Evolutionary conservation across 2,797 vertebrate species (phyloP).

Genomic region (Threskiornis aethiopicus): DNA sequence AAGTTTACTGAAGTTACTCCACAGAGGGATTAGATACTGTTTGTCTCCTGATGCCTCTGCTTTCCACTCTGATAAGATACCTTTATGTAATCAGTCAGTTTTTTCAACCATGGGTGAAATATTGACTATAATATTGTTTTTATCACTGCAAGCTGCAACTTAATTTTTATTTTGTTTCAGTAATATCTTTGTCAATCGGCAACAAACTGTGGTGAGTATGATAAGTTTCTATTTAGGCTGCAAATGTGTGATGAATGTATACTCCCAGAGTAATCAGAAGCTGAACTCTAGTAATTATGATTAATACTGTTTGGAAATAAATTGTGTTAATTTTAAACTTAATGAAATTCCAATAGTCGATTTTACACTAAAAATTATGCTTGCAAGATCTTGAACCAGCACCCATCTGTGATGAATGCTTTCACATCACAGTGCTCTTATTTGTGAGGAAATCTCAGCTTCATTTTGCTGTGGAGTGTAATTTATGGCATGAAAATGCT

Average conservation of each 20-base stretch:
- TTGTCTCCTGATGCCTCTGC: constrained; percentile 10
- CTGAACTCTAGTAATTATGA: constrained; percentile 2
- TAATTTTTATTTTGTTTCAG: constrained; percentile 8
- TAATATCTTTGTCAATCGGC: constrained; percentile 21
- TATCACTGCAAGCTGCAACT: background rate
- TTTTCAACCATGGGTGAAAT: constrained; percentile 35
- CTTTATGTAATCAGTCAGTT: constrained; percentile 7
- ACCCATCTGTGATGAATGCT: background rate
- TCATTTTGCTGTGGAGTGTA: background rate
- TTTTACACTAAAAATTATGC: constrained; percentile 1
- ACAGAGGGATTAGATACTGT: background rate
- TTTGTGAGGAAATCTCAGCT: constrained; percentile 14
- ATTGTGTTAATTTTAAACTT: constrained; percentile 17
- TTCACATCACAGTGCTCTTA: background rate
- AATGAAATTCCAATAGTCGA: background rate
- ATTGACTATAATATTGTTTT: constrained; percentile 20
- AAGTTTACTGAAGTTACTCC: background rate
- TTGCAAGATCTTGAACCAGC: background rate
- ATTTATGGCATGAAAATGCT: background rate
- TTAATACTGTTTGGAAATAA: constrained; percentile 38
- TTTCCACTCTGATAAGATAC: constrained; percentile 23
- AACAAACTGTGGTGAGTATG: background rate
- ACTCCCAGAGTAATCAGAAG: background rate
- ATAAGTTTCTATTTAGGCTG: constrained; percentile 27
- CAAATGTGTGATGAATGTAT: background rate